These are phyloP conservation scores for Drosophila kambysellisi DNA, from an alignment of 2,888 invertebrate species.

Conservation along the genomic window DNA sequence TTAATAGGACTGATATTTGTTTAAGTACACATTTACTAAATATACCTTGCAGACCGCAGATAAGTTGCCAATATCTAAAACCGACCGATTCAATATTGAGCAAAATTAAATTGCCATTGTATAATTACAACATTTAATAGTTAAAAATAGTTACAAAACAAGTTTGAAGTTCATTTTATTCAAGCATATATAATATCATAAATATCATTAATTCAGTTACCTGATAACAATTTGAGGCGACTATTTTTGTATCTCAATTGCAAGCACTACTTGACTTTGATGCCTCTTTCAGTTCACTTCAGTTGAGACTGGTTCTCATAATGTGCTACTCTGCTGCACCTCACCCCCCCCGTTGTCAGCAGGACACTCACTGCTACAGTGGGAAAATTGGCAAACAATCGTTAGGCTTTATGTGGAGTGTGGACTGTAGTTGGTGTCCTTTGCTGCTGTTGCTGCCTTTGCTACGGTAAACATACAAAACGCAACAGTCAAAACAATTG, in stretches of 20 bases:
- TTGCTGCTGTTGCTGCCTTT: background rate
- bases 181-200: background rate
- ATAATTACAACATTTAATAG: background rate
- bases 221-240: background rate
- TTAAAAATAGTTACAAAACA: background rate
- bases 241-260: slow-evolving; percentile 45
- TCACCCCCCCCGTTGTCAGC: slow-evolving; percentile 46
- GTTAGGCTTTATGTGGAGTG: slow-evolving; percentile 49
- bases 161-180: background rate
- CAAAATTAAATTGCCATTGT: no score
- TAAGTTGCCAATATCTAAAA: no score
- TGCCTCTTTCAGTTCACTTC: slow-evolving; percentile 45
- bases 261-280: slow-evolving; percentile 54
- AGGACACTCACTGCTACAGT: slow-evolving; percentile 59
- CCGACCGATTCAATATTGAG: no score
- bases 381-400: slow-evolving; percentile 83
- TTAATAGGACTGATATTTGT: background rate
- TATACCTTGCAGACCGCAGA: background rate
- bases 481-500: slow-evolving; percentile 72
- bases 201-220: background rate
- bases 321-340: slow-evolving; percentile 28
- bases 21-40: background rate
- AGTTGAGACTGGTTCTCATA: slow-evolving; percentile 59
- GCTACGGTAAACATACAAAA: slow-evolving; percentile 74
- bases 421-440: slow-evolving; percentile 25